Evolutionary conservation across 2,113 vertebrate genomes (phyloP).

Genomic region (Pterocles gutturalis): DNA sequence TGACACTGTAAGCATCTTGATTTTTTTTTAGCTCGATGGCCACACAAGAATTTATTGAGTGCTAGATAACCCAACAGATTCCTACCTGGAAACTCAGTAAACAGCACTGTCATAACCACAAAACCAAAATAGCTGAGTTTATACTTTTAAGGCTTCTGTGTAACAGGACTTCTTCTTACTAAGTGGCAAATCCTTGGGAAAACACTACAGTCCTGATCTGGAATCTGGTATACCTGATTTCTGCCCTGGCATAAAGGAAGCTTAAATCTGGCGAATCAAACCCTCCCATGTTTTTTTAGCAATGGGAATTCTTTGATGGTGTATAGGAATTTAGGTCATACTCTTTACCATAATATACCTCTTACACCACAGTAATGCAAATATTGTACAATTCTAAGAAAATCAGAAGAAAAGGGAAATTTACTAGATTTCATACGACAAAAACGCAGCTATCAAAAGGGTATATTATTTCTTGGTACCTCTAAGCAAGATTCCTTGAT

Average conservation of each 20-base stretch:
- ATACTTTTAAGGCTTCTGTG: background rate
- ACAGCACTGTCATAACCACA: slow-evolving; percentile 59
- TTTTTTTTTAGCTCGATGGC: background rate
- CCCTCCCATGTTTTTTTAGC: background rate
- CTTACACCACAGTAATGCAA: slow-evolving; percentile 15
- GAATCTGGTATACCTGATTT: slow-evolving; percentile 31
- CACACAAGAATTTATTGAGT: slow-evolving; percentile 34
- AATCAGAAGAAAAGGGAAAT: slow-evolving; percentile 13
- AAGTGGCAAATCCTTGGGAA: slow-evolving; percentile 42
- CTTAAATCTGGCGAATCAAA: slow-evolving; percentile 46
- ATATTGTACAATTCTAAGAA: slow-evolving; percentile 3
- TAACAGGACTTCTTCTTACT: slow-evolving; percentile 44
- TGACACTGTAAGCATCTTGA: background rate
- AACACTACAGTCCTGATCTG: background rate
- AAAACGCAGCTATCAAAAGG: background rate
- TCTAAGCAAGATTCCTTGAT: background rate
- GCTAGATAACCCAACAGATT: slow-evolving; percentile 44
- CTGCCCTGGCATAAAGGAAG: background rate
- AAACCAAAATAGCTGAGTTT: slow-evolving; percentile 52
- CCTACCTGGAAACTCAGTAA: slow-evolving; percentile 53
- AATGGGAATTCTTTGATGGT: background rate
- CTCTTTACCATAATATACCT: background rate
- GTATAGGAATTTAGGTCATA: background rate
- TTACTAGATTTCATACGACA: background rate
- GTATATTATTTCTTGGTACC: background rate